These are phyloP conservation scores for Sitobion miscanthi DNA, from an alignment of 1,140 invertebrate genomes.

Conservation along the genomic window DNA sequence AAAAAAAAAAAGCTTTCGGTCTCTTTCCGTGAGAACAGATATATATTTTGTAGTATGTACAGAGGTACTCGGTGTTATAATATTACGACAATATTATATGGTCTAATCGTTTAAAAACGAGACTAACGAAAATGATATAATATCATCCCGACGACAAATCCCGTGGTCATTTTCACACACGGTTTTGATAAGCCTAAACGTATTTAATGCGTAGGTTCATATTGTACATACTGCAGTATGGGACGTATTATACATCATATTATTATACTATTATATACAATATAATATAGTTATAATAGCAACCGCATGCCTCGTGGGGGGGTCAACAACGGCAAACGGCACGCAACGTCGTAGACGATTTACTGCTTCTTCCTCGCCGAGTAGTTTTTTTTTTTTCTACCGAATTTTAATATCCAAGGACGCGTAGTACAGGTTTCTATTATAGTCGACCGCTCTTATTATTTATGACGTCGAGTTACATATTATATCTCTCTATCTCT, in stretches of 20 bases:
- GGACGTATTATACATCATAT: no score
- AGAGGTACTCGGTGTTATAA: not conserved
- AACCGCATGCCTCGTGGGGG: not conserved
- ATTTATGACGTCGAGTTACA: conserved; percentile 43
- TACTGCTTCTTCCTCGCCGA: conserved; percentile 28
- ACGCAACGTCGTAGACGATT: conserved; percentile 38
- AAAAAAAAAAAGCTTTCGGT: not conserved
- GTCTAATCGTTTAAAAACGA: not conserved
- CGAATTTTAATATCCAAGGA: conserved; percentile 50
- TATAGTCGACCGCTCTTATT: conserved; percentile 41
- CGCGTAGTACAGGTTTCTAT: conserved; percentile 50
- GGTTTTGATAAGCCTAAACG: not conserved
- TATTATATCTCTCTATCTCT: not conserved
- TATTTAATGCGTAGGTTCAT: not conserved
- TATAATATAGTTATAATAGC: conserved; percentile 24
- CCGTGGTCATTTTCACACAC: not conserved
- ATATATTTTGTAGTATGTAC: not conserved
- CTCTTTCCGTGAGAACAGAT: not conserved
- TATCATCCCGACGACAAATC: not conserved
- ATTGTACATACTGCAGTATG: no score
- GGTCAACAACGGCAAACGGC: conserved; percentile 37
- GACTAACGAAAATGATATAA: not conserved
- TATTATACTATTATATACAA: not conserved
- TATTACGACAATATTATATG: not conserved
- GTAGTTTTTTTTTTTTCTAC: conserved; percentile 26